Percentiles rank a stretch among this genome's conserved stretches.
Evolutionary conservation across 1,140 invertebrate genomes (phyloP).

Genomic region (Caerostris extrusa): DNA sequence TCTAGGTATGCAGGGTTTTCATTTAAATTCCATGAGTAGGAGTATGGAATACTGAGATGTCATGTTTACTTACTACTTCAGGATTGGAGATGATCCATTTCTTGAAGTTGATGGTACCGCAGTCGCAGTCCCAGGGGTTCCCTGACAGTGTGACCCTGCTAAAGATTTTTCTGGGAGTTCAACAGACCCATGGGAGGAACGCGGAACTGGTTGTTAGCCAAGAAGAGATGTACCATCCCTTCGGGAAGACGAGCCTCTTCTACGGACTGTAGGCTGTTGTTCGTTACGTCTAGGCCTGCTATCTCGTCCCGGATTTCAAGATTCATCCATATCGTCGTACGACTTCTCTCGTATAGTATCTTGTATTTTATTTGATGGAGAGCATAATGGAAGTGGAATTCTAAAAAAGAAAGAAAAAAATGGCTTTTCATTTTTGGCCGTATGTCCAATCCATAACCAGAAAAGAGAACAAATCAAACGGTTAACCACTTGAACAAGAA

Average conservation of each 20-base stretch:
- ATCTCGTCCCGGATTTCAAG: conserved; percentile 6
- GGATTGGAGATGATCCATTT: conserved; percentile 83
- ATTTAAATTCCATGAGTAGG: too few species aligned
- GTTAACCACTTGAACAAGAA: too few species aligned
- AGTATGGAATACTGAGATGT: too few species aligned
- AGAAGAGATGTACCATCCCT: background rate
- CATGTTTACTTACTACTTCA: conserved; percentile 86
- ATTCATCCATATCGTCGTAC: too few species aligned
- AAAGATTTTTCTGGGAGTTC: conserved; percentile 78
- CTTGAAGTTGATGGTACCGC: conserved; percentile 80
- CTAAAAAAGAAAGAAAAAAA: background rate
- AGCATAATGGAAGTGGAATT: background rate
- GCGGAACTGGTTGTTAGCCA: conserved; percentile 4
- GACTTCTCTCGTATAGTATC: too few species aligned
- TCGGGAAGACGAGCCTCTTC: background rate
- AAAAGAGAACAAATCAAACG: too few species aligned
- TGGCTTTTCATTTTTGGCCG: too few species aligned
- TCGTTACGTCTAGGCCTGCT: background rate
- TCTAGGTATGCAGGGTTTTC: too few species aligned
- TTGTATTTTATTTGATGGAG: background rate
- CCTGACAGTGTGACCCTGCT: conserved; percentile 79
- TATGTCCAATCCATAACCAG: too few species aligned
- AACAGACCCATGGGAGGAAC: background rate
- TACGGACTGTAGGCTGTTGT: conserved; percentile 38
- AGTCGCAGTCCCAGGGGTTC: conserved; percentile 82